A percentile compares a stretch with the other conserved stretches of the same genome.
These are phyloP conservation scores for Sphecodes monilicornis DNA, from an alignment of 2,888 invertebrate genomes.

Conservation along the genomic window DNA sequence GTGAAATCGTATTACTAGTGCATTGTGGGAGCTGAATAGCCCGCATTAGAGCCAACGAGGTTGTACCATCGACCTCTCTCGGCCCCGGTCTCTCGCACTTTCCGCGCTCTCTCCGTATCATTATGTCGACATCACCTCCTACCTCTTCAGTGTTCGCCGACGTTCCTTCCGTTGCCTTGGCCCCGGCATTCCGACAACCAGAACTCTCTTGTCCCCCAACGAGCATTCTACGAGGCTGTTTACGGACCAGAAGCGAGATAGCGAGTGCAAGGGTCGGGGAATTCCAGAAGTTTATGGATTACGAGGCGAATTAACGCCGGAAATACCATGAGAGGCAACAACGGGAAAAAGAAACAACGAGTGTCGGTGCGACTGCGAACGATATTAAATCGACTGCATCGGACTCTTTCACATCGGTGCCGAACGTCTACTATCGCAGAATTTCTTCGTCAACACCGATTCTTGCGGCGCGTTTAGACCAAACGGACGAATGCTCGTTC, in stretches of 20 bases:
- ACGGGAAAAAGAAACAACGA: conserved; percentile 34
- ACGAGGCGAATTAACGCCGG: conserved; percentile 54
- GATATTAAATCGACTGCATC: neutral
- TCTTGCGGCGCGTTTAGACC: neutral
- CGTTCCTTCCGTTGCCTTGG: conserved; percentile 46
- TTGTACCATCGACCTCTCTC: conserved; percentile 74
- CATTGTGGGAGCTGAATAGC: conserved; percentile 83
- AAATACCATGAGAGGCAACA: conserved; percentile 3
- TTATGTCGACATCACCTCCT: conserved; percentile 57
- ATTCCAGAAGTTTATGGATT: conserved; percentile 71
- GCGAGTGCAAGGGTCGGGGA: conserved; percentile 47
- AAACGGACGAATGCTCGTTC: no score
- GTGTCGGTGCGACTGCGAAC: neutral
- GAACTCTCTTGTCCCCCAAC: conserved; percentile 42
- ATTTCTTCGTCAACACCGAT: neutral
- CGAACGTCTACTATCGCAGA: neutral
- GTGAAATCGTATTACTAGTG: conserved; percentile 83
- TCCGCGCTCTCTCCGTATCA: conserved; percentile 56
- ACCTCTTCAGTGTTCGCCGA: conserved; percentile 37
- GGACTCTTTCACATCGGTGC: neutral
- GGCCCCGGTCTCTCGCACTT: conserved; percentile 43
- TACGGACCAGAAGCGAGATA: conserved; percentile 66
- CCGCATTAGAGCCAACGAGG: conserved; percentile 82
- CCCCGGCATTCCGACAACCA: conserved; percentile 38
- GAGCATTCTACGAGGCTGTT: conserved; percentile 70